Conservation (phyloP, 2,888 invertebrate species). For the Silvanus unidentatus region DNA sequence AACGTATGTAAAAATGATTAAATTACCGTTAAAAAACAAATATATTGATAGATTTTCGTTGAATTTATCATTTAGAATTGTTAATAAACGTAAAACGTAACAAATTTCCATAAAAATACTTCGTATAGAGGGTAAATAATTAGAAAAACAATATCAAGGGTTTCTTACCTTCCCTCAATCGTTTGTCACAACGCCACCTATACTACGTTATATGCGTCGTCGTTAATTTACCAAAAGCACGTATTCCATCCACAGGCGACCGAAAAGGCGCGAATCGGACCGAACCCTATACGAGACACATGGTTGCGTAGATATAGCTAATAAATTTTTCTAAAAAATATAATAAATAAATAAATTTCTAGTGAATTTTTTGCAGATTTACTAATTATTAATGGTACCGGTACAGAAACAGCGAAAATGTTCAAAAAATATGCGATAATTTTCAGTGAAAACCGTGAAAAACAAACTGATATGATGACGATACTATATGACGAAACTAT, state of each 20-base stretch:
- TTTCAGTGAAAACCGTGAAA: conserved; percentile 22
- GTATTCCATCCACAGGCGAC: conserved; percentile 40
- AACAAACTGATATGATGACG: conserved; percentile 11
- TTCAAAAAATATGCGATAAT: conserved; percentile 27
- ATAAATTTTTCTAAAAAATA: conserved; percentile 36
- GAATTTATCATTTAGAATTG: conserved; percentile 20
- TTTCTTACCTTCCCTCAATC: conserved; percentile 47
- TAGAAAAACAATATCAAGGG: conserved; percentile 42
- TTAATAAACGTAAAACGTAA: conserved; percentile 21
- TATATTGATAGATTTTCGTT: conserved; percentile 15
- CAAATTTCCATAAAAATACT: conserved; percentile 26
- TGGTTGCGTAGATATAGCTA: conserved; percentile 37
- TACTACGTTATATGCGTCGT: conserved; percentile 42
- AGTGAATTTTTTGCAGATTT: conserved; percentile 31
- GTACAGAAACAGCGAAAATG: conserved; percentile 34
- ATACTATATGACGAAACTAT: conserved; percentile 32
- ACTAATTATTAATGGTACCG: conserved; percentile 16
- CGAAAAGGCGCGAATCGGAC: conserved; percentile 35
- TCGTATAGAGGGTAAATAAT: conserved; percentile 31
- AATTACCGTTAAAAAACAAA: conserved; percentile 27
- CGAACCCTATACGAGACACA: conserved; percentile 38
- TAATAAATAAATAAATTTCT: conserved; percentile 23
- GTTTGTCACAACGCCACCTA: conserved; percentile 47
- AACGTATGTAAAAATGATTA: conserved; percentile 26
- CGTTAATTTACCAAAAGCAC: conserved; percentile 45